phyloP scores from a whole-genome alignment of 2,888 invertebrate genomes.

The Pristionchus exspectatus region DNA sequence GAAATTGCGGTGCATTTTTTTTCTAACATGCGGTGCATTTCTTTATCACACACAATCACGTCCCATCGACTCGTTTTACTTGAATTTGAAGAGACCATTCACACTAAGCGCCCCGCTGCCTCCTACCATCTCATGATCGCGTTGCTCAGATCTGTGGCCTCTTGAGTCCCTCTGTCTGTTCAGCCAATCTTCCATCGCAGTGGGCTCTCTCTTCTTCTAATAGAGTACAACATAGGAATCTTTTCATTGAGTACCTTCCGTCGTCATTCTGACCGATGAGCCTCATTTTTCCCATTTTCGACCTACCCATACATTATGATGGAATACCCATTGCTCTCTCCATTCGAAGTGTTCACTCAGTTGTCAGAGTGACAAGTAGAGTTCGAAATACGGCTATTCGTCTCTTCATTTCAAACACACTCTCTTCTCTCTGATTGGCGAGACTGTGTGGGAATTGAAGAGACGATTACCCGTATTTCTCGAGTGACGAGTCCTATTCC shows the following conservation, averaged over 20 bases:
- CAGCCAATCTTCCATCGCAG: not conserved
- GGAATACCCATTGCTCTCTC: no score
- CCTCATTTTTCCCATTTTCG: not conserved
- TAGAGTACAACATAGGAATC: not conserved
- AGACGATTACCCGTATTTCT: not conserved
- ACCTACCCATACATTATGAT: no score
- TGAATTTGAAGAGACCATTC: not conserved
- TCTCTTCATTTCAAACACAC: no score
- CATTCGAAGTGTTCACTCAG: no score
- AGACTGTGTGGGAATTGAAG: no score
- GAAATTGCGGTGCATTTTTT: no score
- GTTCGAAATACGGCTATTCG: no score
- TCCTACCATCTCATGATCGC: not conserved
- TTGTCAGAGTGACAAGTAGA: no score
- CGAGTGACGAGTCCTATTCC: not conserved
- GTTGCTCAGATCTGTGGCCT: not conserved
- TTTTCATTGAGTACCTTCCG: not conserved
- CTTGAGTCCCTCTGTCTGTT: not conserved
- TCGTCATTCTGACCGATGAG: no score
- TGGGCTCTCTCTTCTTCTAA: not conserved
- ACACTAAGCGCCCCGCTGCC: not conserved
- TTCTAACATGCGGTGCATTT: no score
- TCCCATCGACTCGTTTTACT: not conserved
- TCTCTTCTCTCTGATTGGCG: no score
- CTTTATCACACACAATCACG: no score